Evolutionary conservation across 2,888 invertebrate genomes (phyloP).

Genomic region (Mesodorylaimus sp.): DNA sequence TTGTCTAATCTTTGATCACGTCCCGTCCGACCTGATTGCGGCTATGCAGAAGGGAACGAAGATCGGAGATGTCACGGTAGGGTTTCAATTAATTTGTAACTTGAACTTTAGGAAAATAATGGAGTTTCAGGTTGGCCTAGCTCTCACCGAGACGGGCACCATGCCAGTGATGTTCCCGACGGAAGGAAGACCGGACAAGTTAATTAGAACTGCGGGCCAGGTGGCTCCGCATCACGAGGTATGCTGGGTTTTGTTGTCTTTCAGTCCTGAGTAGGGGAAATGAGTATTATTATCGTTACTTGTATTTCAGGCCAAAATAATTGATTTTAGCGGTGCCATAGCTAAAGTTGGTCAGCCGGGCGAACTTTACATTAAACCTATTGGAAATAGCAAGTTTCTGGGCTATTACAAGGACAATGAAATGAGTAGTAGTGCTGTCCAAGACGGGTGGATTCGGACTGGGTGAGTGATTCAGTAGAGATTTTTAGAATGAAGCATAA

Average conservation of each 20-base stretch:
- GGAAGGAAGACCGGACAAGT: not conserved
- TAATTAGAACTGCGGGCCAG: slow-evolving; percentile 1
- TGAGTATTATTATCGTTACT: not conserved
- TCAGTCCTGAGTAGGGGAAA: not conserved
- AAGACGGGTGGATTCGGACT: slow-evolving; percentile 33
- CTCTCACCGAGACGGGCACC: slow-evolving; percentile 23
- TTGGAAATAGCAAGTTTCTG: slow-evolving; percentile 32
- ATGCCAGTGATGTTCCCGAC: slow-evolving; percentile 18
- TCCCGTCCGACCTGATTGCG: not conserved
- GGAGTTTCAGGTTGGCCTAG: slow-evolving; percentile 22
- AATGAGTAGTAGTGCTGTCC: slow-evolving; percentile 25
- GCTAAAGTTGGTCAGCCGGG: slow-evolving; percentile 28
- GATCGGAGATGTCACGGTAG: slow-evolving; percentile 5
- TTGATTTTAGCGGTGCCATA: slow-evolving; percentile 26
- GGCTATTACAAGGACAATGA: slow-evolving; percentile 32
- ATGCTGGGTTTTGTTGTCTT: not conserved
- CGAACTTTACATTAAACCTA: slow-evolving; percentile 28
- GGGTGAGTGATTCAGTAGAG: slow-evolving; percentile 26
- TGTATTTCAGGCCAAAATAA: slow-evolving; percentile 16
- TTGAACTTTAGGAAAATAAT: too few relatives aligned
- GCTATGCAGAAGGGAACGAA: not conserved
- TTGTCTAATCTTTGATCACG: slow-evolving; percentile 6
- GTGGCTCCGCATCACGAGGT: slow-evolving; percentile 12
- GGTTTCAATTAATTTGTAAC: not conserved
- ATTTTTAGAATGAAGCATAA: slow-evolving; percentile 5